These are phyloP conservation scores for Psylliodes chrysocephalus DNA, from an alignment of 2,888 invertebrate genomes.

Conservation along the genomic window DNA sequence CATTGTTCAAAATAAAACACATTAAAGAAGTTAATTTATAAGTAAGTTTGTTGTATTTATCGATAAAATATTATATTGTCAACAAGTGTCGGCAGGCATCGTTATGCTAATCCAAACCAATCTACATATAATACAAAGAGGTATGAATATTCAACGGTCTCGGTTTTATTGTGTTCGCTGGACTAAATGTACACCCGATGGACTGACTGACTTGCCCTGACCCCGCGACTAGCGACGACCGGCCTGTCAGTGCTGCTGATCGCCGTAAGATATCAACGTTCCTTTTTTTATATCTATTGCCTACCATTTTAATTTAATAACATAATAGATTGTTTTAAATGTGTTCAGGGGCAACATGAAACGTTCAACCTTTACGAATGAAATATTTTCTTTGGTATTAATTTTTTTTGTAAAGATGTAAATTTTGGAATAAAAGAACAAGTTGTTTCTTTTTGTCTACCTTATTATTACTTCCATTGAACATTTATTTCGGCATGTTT, in stretches of 20 bases:
- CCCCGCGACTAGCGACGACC: slow-evolving; percentile 50
- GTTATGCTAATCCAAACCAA: slow-evolving; percentile 58
- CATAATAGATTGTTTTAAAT: too few relatives aligned
- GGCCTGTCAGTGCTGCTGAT: slow-evolving; percentile 10
- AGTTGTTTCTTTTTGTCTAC: too few relatives aligned
- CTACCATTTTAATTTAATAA: not conserved
- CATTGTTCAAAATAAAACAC: not conserved
- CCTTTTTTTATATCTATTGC: not conserved
- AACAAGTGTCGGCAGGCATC: slow-evolving; percentile 56
- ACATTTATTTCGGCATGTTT: too few relatives aligned
- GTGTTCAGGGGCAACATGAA: too few relatives aligned
- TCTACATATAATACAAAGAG: slow-evolving; percentile 60
- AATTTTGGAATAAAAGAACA: too few relatives aligned
- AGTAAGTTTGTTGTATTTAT: slow-evolving; percentile 24
- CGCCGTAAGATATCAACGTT: not conserved
- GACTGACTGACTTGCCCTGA: slow-evolving; percentile 58
- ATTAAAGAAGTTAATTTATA: slow-evolving; percentile 28
- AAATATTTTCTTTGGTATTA: too few relatives aligned
- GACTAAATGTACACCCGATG: slow-evolving; percentile 39
- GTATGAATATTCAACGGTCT: slow-evolving; percentile 59
- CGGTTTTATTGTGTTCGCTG: slow-evolving; percentile 51
- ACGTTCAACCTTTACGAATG: too few relatives aligned
- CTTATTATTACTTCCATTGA: too few relatives aligned
- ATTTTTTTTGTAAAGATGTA: too few relatives aligned
- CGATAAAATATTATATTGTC: slow-evolving; percentile 51